Percentiles rank a stretch among this genome's conserved stretches.
Conservation (phyloP, 2,888 invertebrate genomes). For the Polydrusus tereticollis region DNA sequence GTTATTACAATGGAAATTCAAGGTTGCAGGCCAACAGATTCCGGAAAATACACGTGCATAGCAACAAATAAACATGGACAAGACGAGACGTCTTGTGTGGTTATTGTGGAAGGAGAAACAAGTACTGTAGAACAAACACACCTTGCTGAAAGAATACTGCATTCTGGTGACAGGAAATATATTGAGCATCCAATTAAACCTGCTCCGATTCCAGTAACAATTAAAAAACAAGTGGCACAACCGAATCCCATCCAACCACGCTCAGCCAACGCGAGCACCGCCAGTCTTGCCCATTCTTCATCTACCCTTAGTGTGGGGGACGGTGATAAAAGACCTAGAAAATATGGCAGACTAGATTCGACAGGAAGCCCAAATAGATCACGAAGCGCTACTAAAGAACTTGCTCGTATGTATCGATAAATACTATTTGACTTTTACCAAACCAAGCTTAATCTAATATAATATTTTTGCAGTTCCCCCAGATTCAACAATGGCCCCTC, state of each 20-base stretch:
- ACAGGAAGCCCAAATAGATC: conserved; percentile 89
- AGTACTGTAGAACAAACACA: conserved; percentile 86
- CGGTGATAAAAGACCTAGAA: conserved; percentile 71
- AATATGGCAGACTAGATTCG: conserved; percentile 79
- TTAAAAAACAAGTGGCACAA: conserved; percentile 69
- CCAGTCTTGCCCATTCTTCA: conserved; percentile 66
- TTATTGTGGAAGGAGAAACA: conserved; percentile 91
- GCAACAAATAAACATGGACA: conserved; percentile 95
- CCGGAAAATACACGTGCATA: conserved; percentile 95
- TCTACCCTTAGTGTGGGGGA: conserved; percentile 66
- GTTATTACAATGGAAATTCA: conserved; percentile 97
- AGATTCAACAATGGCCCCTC: conserved; percentile 88
- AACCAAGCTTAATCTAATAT: background rate
- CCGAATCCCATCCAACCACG: conserved; percentile 64
- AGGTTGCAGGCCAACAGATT: conserved; percentile 94
- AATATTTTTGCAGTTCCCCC: conserved; percentile 78
- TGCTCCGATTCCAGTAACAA: conserved; percentile 81
- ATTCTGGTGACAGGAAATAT: conserved; percentile 91
- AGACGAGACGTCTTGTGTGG: conserved; percentile 95
- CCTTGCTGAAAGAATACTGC: conserved; percentile 88
- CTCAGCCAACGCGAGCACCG: conserved; percentile 57
- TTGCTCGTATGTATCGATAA: conserved; percentile 74
- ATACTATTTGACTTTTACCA: conserved; percentile 1
- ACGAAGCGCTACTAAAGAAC: conserved; percentile 90
- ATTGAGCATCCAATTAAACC: conserved; percentile 88